Evolutionary conservation across 2,113 vertebrate genomes (phyloP).

Genomic region (Channa argus): DNA sequence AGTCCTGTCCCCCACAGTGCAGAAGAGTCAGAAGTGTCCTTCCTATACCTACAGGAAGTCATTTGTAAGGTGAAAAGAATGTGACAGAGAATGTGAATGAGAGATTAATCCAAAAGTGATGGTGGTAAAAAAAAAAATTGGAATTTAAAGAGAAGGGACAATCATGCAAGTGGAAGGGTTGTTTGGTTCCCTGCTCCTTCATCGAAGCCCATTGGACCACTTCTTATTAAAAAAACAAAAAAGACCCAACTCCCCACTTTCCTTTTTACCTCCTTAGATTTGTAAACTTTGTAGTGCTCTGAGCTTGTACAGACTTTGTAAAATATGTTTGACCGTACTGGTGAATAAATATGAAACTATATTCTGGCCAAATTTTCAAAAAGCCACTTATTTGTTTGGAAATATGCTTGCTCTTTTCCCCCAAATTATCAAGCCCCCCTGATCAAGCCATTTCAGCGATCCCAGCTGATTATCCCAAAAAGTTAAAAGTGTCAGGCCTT

Average conservation of each 20-base stretch:
- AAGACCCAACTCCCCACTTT: constrained; percentile 17
- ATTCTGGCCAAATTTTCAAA: constrained; percentile 32
- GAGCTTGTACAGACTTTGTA: constrained; percentile 64
- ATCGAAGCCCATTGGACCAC: constrained; percentile 18
- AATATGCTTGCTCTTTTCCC: constrained; percentile 35
- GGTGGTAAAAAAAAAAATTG: not conserved
- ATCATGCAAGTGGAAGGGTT: constrained; percentile 41
- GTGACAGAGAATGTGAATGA: constrained; percentile 60
- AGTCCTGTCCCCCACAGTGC: constrained; percentile 1
- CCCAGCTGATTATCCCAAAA: not conserved
- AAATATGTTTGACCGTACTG: constrained; percentile 39
- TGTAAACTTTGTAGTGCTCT: constrained; percentile 48
- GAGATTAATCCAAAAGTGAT: constrained; percentile 26
- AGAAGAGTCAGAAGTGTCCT: constrained; percentile 24
- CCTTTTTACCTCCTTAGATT: constrained; percentile 26
- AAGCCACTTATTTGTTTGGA: constrained; percentile 20
- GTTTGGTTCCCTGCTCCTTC: constrained; percentile 29
- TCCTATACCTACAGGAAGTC: constrained; percentile 25
- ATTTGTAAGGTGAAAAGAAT: constrained; percentile 41
- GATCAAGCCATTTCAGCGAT: not conserved
- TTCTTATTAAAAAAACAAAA: constrained; percentile 22
- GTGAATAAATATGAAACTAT: constrained; percentile 23
- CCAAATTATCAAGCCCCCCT: not conserved
- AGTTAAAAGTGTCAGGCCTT: not conserved
- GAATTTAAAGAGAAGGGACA: constrained; percentile 23